Evolutionary conservation across 2,888 invertebrate genomes (phyloP), one percentile per base, ranked within the genome.

Genomic region (Caenorhabditis imperialis): DNA sequence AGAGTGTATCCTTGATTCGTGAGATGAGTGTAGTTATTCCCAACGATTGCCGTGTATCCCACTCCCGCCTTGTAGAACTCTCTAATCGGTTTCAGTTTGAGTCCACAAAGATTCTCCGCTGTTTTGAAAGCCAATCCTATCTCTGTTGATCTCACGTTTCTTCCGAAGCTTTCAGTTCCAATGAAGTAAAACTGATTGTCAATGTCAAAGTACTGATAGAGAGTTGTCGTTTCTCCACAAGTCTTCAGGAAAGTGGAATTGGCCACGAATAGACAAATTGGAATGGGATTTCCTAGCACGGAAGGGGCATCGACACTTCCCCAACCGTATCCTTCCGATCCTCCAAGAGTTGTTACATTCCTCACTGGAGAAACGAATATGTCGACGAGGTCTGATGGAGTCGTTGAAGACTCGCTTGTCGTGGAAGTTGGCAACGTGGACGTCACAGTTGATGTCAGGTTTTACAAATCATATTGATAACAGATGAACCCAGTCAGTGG

Each of bases 11-110:
- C 58, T 1, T 38, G 22, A 25, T 16, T n/a, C 1, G 48, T 18
- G 1, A 58, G 30, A 6, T 23, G 14, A 10, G 7, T 8, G 38
- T 58, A 58, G n/a, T 48, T 38, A 16, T 58, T 27, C 14, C 48
- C 58, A 14, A 48, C 58, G 8, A 58, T 30, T 0, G 30, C 48
- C 8, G 37, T 27, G 38, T 58, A 58, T 48, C 57, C 57, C 18
- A 35, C 45, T 22, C 57, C 57, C 23, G 33, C 57, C 23, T 57
- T 45, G 45, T 37, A 57, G 16, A 57, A 30, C 5, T 57, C 57
- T 20, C 57, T 22, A 2, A 57, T 45, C 25, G 57, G 57, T 18
- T 45, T 35, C 37, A 57, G n/a, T 23, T 57, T 25, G n/a, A 57
- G 37, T 16, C 57, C 57, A 37, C 57, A 57, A 12, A 44, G 25